These are phyloP conservation scores for Omphaloscelis lunosa DNA, from an alignment of 2,888 invertebrate species.

Conservation along the genomic window DNA sequence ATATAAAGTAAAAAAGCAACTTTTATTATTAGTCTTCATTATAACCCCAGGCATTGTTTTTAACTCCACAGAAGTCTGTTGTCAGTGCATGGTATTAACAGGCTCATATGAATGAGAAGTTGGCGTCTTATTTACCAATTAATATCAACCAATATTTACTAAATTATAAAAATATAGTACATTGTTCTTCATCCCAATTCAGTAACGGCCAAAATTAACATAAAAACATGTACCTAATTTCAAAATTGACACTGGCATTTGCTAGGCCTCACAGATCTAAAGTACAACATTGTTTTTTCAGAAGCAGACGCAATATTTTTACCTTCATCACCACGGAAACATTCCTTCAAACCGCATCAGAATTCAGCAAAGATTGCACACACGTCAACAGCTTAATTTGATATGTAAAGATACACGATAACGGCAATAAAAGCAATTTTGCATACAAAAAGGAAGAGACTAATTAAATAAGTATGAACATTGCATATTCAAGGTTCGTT, in stretches of 20 bases:
- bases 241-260: too few species aligned
- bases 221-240: not conserved
- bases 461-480: conserved; percentile 62
- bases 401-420: conserved; percentile 50
- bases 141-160: not conserved
- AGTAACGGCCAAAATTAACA: not conserved
- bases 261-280: not conserved
- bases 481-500: conserved; percentile 60
- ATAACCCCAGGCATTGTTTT: too few species aligned
- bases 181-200: not conserved
- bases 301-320: too few species aligned
- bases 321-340: too few species aligned
- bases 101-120: not conserved
- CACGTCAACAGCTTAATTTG: conserved; percentile 47
- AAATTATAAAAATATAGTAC: not conserved
- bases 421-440: conserved; percentile 51
- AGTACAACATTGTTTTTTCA: not conserved
- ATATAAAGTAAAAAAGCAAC: not conserved
- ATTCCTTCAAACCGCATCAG: not conserved
- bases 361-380: conserved; percentile 27
- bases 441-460: conserved; percentile 57
- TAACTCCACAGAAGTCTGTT: not conserved
- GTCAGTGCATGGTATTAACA: not conserved
- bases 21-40: not conserved
- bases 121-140: not conserved